Conservation (phyloP, 1,140 invertebrate genomes). For the Procambarus virginalis region DNA sequence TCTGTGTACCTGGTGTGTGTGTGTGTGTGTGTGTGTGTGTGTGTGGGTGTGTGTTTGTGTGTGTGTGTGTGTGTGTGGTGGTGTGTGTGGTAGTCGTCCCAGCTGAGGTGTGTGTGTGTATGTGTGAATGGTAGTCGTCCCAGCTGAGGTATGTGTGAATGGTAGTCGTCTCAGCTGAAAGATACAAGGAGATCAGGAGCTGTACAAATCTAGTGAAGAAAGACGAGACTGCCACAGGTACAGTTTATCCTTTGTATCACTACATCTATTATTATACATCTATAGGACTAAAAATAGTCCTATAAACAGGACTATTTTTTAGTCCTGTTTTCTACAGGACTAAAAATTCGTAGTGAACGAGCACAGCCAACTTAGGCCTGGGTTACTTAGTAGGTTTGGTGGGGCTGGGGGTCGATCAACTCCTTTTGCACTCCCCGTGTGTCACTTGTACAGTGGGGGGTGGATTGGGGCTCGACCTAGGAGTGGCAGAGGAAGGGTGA, state of each 20-base stretch:
- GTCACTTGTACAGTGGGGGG: constrained; percentile 22
- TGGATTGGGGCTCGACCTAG: too few species aligned
- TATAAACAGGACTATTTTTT: too few species aligned
- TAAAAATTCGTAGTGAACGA: not conserved
- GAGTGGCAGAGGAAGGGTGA: too few species aligned
- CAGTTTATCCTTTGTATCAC: too few species aligned
- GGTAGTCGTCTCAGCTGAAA: too few species aligned
- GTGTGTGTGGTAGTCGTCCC: not conserved
- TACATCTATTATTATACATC: too few species aligned
- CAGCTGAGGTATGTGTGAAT: not conserved
- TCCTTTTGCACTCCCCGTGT: not conserved
- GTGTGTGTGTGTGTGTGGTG: constrained; percentile 6
- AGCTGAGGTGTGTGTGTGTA: constrained; percentile 32
- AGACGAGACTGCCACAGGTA: too few species aligned
- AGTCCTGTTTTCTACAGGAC: too few species aligned
- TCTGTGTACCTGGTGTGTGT: too few species aligned
- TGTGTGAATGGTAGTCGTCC: not conserved
- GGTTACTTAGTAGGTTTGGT: not conserved
- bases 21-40: not conserved
- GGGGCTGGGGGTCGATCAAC: not conserved
- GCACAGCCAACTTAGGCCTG: not conserved
- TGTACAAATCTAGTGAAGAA: too few species aligned
- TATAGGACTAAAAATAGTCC: not conserved
- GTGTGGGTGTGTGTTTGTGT: constrained; percentile 14
- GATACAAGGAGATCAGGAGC: too few species aligned